Evolutionary conservation across 1,140 invertebrate genomes (phyloP), one percentile per base, ranked within the genome.

Genomic region (Lepidotrigona ventralis): DNA sequence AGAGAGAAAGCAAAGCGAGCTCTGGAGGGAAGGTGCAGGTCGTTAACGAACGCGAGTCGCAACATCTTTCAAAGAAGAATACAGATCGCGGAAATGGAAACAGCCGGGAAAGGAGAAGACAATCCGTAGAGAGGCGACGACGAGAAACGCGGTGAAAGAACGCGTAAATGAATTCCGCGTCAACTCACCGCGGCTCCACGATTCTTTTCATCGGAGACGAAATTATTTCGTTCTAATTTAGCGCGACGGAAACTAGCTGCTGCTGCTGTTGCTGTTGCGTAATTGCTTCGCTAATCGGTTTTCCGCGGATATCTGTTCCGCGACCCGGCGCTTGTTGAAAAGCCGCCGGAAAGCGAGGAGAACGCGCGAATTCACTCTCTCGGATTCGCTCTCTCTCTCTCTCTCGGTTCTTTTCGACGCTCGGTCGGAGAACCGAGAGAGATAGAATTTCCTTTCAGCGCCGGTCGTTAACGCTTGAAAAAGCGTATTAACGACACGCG

Each of bases 221-320:
- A 60, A 60, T 60, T 60, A 60, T n/a, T 60, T 60, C 58, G 58
- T 60, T 60, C 58, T 60, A 60, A 60, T 60, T 60, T 60, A 60
- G 58, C 58, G 58, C n/a, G n/a, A 60, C 58, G 74, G 74, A 86
- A 46, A 86, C 81, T 76, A 81, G 26, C 64, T 26, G 63, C 63
- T 17, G 14, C 26, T 17, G 39, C 6, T 39, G 39, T 8, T 46
- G 39, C 39, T 46, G 39, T 8, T 46, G 39, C 39, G 26, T 66
- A 66, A 66, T 66, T 66, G 29, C 64, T 66, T 66, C 64, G 64
- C 64, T 66, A 66, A 66, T 66, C 64, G 64, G 17, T 66, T 66
- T 33, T 33, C 1, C 29, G 17, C 17, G 19, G 15, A 17, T 33
- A 33, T 66, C 19, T 66, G 64, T 33, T 46, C 39, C 14, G 64